These are phyloP conservation scores for Panagrolaimus sp. DNA, from an alignment of 1,140 invertebrate genomes.

Conservation along the genomic window DNA sequence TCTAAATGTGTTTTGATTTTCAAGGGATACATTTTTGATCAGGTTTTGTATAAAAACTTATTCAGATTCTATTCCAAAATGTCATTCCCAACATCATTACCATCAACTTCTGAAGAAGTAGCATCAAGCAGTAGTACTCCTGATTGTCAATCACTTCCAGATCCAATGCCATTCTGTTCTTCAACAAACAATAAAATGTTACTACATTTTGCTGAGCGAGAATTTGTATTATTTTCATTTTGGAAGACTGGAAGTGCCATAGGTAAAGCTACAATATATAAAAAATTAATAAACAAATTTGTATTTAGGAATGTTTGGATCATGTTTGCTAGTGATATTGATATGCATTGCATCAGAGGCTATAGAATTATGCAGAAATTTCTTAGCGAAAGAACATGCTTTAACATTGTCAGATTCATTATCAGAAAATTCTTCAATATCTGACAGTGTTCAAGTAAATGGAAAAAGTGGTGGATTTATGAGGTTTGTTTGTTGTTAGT, in stretches of 20 bases:
- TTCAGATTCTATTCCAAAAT: too few relatives aligned
- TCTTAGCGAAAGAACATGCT: neutral
- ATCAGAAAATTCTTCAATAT: neutral
- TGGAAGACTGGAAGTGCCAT: conserved; percentile 3
- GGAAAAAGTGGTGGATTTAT: neutral
- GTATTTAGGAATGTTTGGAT: neutral
- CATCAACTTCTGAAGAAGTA: too few relatives aligned
- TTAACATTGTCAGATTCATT: too few relatives aligned
- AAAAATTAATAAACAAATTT: neutral
- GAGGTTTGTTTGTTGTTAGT: too few relatives aligned
- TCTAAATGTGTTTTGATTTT: too few relatives aligned
- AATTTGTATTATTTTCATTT: conserved; percentile 1
- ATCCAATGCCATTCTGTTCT: too few relatives aligned
- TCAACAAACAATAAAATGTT: neutral
- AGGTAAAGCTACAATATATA: neutral
- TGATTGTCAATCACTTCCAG: too few relatives aligned
- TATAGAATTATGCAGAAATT: neutral
- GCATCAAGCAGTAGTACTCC: too few relatives aligned
- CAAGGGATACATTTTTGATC: too few relatives aligned
- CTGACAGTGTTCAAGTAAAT: neutral
- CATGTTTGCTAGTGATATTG: neutral
- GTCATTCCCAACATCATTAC: too few relatives aligned
- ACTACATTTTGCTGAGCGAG: neutral
- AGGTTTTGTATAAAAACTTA: too few relatives aligned
- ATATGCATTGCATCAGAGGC: neutral